Evolutionary conservation across 2,113 vertebrate genomes (phyloP).

Genomic region (Brachyhypopomus occidentalis): DNA sequence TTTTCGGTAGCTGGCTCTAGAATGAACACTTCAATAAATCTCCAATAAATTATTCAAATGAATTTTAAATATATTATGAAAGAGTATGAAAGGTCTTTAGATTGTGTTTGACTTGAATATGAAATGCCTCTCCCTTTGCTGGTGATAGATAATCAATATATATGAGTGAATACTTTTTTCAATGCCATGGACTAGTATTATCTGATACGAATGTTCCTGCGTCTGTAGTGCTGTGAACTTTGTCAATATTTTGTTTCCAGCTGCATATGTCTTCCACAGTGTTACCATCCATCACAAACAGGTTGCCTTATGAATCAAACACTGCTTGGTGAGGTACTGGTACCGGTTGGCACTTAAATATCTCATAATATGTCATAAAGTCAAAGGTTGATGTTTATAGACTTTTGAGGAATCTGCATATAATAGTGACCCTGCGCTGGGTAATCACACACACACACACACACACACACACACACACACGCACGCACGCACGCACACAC

Average conservation of each 20-base stretch:
- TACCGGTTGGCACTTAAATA: not conserved
- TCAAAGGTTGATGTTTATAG: not conserved
- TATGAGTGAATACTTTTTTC: conserved; percentile 8
- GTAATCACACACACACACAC: not conserved
- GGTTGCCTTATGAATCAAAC: not conserved
- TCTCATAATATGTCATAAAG: not conserved
- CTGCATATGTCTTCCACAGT: not conserved
- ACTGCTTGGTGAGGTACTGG: not conserved
- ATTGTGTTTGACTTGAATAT: not conserved
- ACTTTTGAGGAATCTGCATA: not conserved
- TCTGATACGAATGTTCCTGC: not conserved
- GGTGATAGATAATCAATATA: conserved; percentile 7
- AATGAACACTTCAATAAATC: not conserved
- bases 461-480: no score
- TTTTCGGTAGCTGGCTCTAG: not conserved
- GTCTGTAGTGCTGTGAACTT: not conserved
- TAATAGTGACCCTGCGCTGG: not conserved
- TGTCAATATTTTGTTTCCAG: not conserved
- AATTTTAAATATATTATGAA: not conserved
- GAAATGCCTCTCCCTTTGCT: not conserved
- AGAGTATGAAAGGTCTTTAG: not conserved
- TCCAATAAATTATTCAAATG: no score
- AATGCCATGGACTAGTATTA: conserved; percentile 7
- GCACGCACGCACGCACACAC: no score
- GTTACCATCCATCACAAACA: not conserved